Base-by-base conservation (phyloP, 1,140 invertebrate species). In the Lithobius niger region DNA sequence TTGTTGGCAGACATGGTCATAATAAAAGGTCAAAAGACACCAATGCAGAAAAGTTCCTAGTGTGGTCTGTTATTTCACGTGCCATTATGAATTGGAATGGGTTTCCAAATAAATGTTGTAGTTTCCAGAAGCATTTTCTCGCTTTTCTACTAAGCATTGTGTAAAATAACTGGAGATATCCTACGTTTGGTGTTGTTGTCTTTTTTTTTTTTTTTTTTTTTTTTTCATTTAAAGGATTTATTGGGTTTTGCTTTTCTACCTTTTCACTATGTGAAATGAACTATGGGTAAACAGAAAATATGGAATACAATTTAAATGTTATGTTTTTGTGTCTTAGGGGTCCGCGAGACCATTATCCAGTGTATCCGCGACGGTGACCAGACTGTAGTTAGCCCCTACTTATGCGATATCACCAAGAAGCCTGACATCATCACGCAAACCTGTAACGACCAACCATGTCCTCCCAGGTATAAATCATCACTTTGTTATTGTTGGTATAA, bases 381-480 rank as follows among this genome's bases (percentile, higher is more conserved):
- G 2, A 82, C 86, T 63, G 79, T 86, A 1, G 88, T 91, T 0
- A 84, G 82, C 3, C 87, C 84, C 3, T 84, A 85, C 63, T 76
- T 91, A 58, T 94, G 92, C 62, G 77, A 86, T 19, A 77, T 82
- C 0, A 81, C 85, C 54, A 81, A 82, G 0, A 86, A 89, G 66
- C 92, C 91, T 0, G 88, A 93, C 68, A 82, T 84, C 13, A 75
- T 89, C 43, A 86, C 89, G n/a, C 77, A 87, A 57, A 88, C 88
- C 0, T 97, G 92, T 71, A 96, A 96, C 66, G 89, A 93, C 64
- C 82, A 89, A 57, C 86, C 91, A 0, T 97, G 92, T 67, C 69
- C 73, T 22, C 71, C 75, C 4, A 60, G 63, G 58, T 72, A 67
- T 62, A 56, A 58, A 43, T 51, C n/a, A 10, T 36, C n/a, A 36